phyloP scores from a whole-genome alignment of 2,888 invertebrate species.

The Diarsia rubi region DNA sequence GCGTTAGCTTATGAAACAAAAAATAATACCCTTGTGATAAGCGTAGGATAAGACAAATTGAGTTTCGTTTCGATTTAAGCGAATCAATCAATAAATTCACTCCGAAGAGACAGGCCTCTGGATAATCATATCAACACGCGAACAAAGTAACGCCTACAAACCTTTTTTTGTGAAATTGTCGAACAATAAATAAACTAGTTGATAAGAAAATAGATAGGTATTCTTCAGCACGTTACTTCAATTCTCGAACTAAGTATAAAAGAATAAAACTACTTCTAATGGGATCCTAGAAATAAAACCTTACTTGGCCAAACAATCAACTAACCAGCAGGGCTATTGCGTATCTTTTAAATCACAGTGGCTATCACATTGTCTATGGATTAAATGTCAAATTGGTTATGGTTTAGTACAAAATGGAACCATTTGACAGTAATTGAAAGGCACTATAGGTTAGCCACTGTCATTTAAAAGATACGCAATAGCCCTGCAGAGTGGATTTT shows the following conservation, averaged over 20 bases:
- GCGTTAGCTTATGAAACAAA: conserved; percentile 43
- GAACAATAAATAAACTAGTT: conserved; percentile 4
- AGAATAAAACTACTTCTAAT: conserved; percentile 15
- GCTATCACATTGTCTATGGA: too few relatives aligned
- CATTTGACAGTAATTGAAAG: too few relatives aligned
- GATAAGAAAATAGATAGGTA: neutral
- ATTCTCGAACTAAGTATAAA: conserved; percentile 1
- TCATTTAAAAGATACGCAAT: too few relatives aligned
- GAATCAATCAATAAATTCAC: conserved; percentile 70
- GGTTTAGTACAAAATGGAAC: too few relatives aligned
- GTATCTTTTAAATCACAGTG: too few relatives aligned
- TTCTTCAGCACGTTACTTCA: neutral
- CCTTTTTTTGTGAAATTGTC: neutral
- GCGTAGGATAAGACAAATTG: conserved; percentile 70
- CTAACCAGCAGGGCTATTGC: too few relatives aligned
- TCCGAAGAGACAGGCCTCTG: conserved; percentile 57
- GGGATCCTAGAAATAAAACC: conserved; percentile 1
- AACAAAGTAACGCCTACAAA: conserved; percentile 3
- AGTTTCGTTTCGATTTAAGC: conserved; percentile 68
- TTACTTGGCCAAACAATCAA: conserved; percentile 5
- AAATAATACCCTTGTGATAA: conserved; percentile 61
- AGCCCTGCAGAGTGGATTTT: conserved; percentile 6
- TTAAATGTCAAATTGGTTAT: too few relatives aligned
- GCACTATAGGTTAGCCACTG: too few relatives aligned
- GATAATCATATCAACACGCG: conserved; percentile 49